Base-by-base conservation (phyloP, 2,113 vertebrate species). In the Isichthys henryi region DNA sequence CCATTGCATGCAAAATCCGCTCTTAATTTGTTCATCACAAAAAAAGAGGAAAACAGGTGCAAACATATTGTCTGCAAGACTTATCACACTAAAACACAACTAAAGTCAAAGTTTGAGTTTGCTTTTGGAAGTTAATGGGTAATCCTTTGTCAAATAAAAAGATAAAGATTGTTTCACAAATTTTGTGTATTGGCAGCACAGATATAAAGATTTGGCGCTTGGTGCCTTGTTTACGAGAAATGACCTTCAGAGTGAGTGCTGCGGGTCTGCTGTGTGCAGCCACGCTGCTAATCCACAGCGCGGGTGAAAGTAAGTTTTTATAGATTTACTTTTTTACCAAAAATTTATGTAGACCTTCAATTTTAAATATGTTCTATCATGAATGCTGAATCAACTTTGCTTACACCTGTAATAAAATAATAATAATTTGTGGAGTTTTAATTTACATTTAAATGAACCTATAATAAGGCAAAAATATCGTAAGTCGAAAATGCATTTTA, bases 61-160 rank as follows among this genome's bases (percentile, higher is more conserved):
- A 52, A 43, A 45, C 2, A 83, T 21, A 84, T 9, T 45, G 74
- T 80, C 35, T 80, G 49, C 10, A 86, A 49, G 43, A 43, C 45
- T 27, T 2, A 35, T 43, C 0, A 15, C 10, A 88, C 35, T 66
- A 66, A 62, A 88, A 66, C 43, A 66, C n/a, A 88, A 66, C 13
- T 39, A n/a, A 11, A 88, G 31, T 86, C 49, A 31, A n/a, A 2
- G 49, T 46, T 85, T 85, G 62, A n/a, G 88, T 90, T 88, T 88
- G 50, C 45, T 13, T 35, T 43, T 77, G 88, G 89, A 88, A 90
- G 94, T 95, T 95, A 95, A 94, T 95, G 89, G 91, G 88, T 95
- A 95, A 95, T 93, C 93, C 53, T 90, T 93, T 45, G 45, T 93
- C 94, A 95, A 95, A 96, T 93, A 95, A 80, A 93, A 88, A 88